Evolutionary conservation across 2,113 vertebrate species (phyloP).

Genomic region (Oryzias curvinotus): DNA sequence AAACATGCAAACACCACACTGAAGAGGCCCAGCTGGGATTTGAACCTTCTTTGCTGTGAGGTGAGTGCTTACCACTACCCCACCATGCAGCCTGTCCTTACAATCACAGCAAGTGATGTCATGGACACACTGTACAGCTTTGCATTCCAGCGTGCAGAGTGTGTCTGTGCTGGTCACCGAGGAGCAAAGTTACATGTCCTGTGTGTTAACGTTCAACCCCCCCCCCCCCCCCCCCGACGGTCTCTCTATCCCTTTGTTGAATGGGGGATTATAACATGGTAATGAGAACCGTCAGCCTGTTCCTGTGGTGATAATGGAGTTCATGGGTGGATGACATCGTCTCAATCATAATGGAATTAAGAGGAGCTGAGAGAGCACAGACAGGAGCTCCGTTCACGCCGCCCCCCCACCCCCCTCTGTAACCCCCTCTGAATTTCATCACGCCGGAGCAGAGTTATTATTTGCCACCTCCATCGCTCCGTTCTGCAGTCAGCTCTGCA

Average conservation of each 20-base stretch:
- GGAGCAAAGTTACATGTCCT: slow-evolving; percentile 37
- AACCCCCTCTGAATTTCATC: no score
- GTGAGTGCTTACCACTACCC: no score
- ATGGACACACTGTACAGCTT: neutral
- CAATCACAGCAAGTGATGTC: neutral
- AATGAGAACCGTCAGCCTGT: slow-evolving; percentile 74
- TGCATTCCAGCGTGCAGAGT: slow-evolving; percentile 24
- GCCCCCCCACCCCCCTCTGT: no score
- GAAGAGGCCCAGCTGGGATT: no score
- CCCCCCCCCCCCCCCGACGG: slow-evolving; percentile 22
- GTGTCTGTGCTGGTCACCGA: slow-evolving; percentile 28
- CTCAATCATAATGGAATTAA: slow-evolving; percentile 77
- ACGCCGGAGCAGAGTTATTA: no score
- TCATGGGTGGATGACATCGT: slow-evolving; percentile 73
- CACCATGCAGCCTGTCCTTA: no score
- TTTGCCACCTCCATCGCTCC: no score
- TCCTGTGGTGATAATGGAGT: slow-evolving; percentile 74
- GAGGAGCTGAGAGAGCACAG: slow-evolving; percentile 47
- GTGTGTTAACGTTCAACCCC: slow-evolving; percentile 48
- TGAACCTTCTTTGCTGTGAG: no score
- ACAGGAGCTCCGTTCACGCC: slow-evolving; percentile 2
- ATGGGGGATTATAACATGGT: slow-evolving; percentile 73
- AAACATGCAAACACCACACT: no score
- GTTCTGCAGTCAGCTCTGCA: no score
- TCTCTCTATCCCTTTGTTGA: slow-evolving; percentile 58